Percentiles rank a stretch among this genome's conserved stretches.
phyloP scores from a whole-genome alignment of 2,113 vertebrate species.

The Chiloscyllium plagiosum region DNA sequence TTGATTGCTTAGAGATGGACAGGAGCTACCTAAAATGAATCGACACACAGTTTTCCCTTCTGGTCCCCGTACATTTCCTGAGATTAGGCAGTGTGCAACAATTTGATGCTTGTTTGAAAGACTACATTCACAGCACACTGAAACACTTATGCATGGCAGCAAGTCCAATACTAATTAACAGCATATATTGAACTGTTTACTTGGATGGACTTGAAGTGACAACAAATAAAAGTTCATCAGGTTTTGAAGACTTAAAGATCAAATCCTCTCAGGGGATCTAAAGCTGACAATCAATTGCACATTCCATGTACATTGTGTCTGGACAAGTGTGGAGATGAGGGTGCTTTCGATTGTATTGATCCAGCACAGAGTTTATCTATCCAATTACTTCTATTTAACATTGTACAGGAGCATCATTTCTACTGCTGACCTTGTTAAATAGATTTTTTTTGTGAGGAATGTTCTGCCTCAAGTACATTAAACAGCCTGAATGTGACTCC shows the following conservation, averaged over 20 bases:
- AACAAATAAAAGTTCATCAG: not conserved
- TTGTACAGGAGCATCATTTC: not conserved
- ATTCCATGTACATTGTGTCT: not conserved
- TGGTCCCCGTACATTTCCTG: not conserved
- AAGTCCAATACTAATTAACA: constrained; percentile 14
- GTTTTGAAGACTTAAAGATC: not conserved
- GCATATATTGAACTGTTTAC: not conserved
- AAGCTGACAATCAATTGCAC: not conserved
- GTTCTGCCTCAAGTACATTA: not conserved
- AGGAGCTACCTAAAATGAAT: not conserved
- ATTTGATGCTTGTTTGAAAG: not conserved
- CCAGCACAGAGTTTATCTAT: constrained; percentile 8
- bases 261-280: not conserved
- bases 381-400: constrained; percentile 23
- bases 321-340: not conserved
- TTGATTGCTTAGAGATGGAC: not conserved
- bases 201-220: not conserved
- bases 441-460: not conserved
- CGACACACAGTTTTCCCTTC: not conserved
- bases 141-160: not conserved
- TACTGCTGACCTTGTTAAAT: not conserved
- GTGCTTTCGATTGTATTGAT: not conserved
- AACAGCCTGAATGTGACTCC: not conserved
- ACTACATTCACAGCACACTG: not conserved
- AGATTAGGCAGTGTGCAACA: not conserved